Percentiles rank a stretch among this genome's conserved stretches.
Conservation (phyloP, 2,888 invertebrate species). For the Operophtera brumata region DNA sequence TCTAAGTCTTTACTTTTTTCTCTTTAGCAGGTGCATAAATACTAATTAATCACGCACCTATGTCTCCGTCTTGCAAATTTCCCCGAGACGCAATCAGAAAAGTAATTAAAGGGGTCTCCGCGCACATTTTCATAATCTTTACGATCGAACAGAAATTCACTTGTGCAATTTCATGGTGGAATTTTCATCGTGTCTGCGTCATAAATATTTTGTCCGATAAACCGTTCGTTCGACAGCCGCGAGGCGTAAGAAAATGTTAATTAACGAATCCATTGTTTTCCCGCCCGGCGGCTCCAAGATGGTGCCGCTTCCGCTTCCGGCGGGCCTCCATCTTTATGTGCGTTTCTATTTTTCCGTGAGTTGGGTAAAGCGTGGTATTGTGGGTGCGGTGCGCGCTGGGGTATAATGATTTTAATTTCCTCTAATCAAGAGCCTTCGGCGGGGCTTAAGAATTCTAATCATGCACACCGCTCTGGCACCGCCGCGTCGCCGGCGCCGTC, state of each 20-base stretch:
- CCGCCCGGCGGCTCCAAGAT: constrained; percentile 82
- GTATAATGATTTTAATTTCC: constrained; percentile 82
- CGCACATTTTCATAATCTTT: constrained; percentile 48
- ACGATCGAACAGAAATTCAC: constrained; percentile 52
- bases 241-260: constrained; percentile 88
- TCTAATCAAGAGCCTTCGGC: constrained; percentile 80
- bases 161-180: constrained; percentile 68
- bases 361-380: constrained; percentile 67
- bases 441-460: constrained; percentile 81
- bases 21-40: constrained; percentile 36
- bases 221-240: constrained; percentile 81
- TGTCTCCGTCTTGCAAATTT: constrained; percentile 21
- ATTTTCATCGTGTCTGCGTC: constrained; percentile 73
- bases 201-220: constrained; percentile 81
- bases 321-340: constrained; percentile 77
- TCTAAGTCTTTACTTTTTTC: neutral
- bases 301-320: constrained; percentile 81
- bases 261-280: constrained; percentile 89
- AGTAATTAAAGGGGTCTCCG: constrained; percentile 36
- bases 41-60: constrained; percentile 32
- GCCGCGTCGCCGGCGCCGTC: constrained; percentile 36
- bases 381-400: constrained; percentile 65
- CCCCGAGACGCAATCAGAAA: constrained; percentile 32
- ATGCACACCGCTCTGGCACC: constrained; percentile 56
- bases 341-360: constrained; percentile 78